Base-by-base conservation (phyloP, 2,797 vertebrate species). In the Acomys russatus region DNA sequence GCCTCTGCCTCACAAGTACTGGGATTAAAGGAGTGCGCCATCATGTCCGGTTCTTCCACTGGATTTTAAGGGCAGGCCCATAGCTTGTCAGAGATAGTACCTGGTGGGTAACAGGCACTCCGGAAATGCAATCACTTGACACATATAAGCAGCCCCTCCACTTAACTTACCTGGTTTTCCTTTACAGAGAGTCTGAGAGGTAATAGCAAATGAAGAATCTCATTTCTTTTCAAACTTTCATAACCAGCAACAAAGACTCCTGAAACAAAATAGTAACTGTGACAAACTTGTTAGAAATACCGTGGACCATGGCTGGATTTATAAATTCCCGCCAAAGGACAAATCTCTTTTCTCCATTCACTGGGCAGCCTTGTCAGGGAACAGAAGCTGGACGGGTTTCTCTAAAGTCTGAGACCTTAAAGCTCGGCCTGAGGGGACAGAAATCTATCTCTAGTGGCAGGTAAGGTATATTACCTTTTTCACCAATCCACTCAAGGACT, bases 241-340 rank as follows among this genome's bases (percentile, higher is more conserved):
- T 96, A 99, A n/a, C 99, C 99, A 0, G 99, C 99, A 1, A 99
- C 99, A 59, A 99, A 99, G 66, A 99, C 97, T 63, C 98, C 99
- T 99, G 89, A 1, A 63, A 44, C 91, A 96, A 23, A 97, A 92
- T 49, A 79, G 51, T 4, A 88, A 30, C 86, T 28, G 68, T 77
- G 56, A 87, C 44, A 80, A 87, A 92, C 1, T 30, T 49, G 15
- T 86, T 77, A 74, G 54, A 90, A 94, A 93, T 51, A 61, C 1
- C 35, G 25, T 49, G 56, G 63, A 33, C 15, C 33, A 7, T 0
- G 12, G 25, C 14, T 64, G 73, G 66, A 30, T 90, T 63, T 51
- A 84, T 71, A 94, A 61, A 91, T 28, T 38, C 7, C 7, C 56
- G 22, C n/a, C 70, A 84, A 56, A 90, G 70, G 56, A 85, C 49